phyloP scores from a whole-genome alignment of 2,113 vertebrate species.

The Symphodus melops region DNA sequence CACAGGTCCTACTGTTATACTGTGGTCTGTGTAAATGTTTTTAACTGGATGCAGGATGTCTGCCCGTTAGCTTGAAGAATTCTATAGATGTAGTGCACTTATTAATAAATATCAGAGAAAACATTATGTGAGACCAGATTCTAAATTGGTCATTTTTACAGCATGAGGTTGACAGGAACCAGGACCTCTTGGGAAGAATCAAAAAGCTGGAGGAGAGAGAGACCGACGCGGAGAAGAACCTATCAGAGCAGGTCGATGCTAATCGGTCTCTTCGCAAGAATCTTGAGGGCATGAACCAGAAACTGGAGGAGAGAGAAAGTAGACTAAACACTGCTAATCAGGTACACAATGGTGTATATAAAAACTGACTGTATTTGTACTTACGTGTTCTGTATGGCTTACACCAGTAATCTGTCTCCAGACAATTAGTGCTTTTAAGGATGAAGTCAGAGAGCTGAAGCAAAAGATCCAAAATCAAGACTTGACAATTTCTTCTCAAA shows the following conservation, averaged over 20 bases:
- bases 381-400: neutral
- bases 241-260: conserved; percentile 86
- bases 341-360: conserved; percentile 73
- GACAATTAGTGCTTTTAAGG: conserved; percentile 86
- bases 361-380: neutral
- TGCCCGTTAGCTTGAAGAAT: too few relatives aligned
- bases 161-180: conserved; percentile 91
- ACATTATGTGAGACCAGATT: neutral
- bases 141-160: conserved; percentile 51
- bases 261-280: conserved; percentile 83
- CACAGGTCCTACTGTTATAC: neutral
- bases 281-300: conserved; percentile 85
- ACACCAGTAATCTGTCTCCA: conserved; percentile 43
- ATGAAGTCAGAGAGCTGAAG: conserved; percentile 89
- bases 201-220: conserved; percentile 90
- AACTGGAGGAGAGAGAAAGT: conserved; percentile 87
- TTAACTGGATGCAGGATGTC: neutral
- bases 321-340: conserved; percentile 85
- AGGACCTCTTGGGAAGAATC: conserved; percentile 88
- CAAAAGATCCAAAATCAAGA: conserved; percentile 90
- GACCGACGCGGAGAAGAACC: conserved; percentile 77
- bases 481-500: conserved; percentile 84
- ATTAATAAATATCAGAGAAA: too few relatives aligned
- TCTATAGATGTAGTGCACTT: too few relatives aligned
- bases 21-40: neutral